Evolutionary conservation across 2,113 vertebrate species (phyloP), one percentile per base, ranked within the genome.

Genomic region (Syrmaticus mikado): DNA sequence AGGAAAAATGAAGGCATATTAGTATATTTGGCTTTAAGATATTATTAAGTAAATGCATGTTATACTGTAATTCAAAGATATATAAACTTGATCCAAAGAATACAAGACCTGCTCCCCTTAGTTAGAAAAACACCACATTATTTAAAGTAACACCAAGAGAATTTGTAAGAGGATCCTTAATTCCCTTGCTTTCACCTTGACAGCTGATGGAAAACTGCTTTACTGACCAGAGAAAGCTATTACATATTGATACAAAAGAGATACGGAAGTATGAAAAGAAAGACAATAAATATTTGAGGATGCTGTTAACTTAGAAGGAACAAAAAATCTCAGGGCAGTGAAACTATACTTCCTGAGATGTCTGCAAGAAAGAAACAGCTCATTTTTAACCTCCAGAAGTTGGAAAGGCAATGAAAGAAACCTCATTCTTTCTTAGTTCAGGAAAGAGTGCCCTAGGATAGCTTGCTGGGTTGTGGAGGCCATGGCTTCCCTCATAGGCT

Each of bases 11-110:
- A 93, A 92, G 40, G 62, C 36, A 65, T 77, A 88, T 74, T 68
- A 92, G 86, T 96, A 88, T 88, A 22, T 91, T 94, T 87, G 79
- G 40, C 85, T 92, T 91, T 84, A 88, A 78, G 48, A 75, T 87
- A 66, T 87, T 76, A 94, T 65, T 71, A 74, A 85, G 78, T 78
- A 90, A 52, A 75, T 91, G 89, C 94, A 97, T 87, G 82, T 79
- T 87, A 90, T 76, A 38, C 15, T 4, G 41, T 92, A 82, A 91
- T 85, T 90, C 0, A 61, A 55, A 90, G 92, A 81, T 53, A 57
- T 45, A 80, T 53, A 80, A 89, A 92, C 30, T 68, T 78, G 27
- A 77, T 65, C 76, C 71, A 48, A 94, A 88, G 68, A 91, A 75
- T 72, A 48, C 38, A 68, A 76, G 62, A 76, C 89, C 50, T 77